Evolutionary conservation across 2,888 invertebrate genomes (phyloP).

Genomic region (Andrena fulva): DNA sequence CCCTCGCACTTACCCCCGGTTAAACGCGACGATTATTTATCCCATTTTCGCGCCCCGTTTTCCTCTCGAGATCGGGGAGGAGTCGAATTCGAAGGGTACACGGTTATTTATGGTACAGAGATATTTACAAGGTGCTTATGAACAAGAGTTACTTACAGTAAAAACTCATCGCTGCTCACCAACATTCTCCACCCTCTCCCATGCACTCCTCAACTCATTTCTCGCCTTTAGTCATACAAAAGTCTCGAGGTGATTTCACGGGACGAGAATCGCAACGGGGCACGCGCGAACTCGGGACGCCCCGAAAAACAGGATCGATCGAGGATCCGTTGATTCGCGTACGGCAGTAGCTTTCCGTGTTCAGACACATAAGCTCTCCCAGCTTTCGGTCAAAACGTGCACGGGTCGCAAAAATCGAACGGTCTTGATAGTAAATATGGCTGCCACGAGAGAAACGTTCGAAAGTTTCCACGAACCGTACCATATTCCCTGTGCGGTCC

Average conservation of each 20-base stretch:
- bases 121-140: conserved; percentile 76
- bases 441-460: background rate
- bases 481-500: background rate
- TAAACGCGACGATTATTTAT: background rate
- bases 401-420: background rate
- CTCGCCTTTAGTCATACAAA: conserved; percentile 37
- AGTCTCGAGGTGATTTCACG: conserved; percentile 18
- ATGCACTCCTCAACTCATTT: background rate
- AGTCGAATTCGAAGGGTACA: conserved; percentile 60
- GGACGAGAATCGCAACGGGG: conserved; percentile 6
- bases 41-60: background rate
- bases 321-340: no score
- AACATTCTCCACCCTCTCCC: conserved; percentile 5
- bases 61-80: conserved; percentile 55
- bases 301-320: background rate
- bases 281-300: background rate
- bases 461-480: conserved; percentile 13
- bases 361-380: background rate
- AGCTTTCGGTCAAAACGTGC: background rate
- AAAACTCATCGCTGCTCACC: conserved; percentile 40
- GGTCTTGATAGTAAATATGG: conserved; percentile 18
- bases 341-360: no score
- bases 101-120: conserved; percentile 74
- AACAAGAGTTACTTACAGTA: conserved; percentile 57
- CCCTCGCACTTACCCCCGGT: no score